A percentile compares a stretch with the other conserved stretches of the same genome.
Evolutionary conservation across 2,888 invertebrate species (phyloP).

Genomic region (Volucella inanis): DNA sequence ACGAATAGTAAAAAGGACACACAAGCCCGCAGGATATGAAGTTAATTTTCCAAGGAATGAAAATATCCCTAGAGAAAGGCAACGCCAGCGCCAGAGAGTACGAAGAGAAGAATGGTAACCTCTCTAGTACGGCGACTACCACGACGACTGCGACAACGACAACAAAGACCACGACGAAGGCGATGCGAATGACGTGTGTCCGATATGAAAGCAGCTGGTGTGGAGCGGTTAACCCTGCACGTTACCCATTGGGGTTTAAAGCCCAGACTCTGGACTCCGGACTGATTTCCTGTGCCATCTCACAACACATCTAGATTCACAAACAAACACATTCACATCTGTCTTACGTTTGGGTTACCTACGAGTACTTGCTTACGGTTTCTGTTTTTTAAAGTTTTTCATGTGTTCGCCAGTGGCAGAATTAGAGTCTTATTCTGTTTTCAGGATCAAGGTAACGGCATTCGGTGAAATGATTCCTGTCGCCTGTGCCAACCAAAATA

Average conservation of each 20-base stretch:
- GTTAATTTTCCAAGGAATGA: conserved; percentile 52
- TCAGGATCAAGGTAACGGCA: conserved; percentile 64
- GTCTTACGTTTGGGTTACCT: conserved; percentile 10
- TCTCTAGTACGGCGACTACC: conserved; percentile 3
- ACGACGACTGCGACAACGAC: too few relatives aligned
- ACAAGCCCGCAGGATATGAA: conserved; percentile 57
- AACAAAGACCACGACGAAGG: too few relatives aligned
- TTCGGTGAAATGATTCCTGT: conserved; percentile 63
- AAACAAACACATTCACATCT: conserved; percentile 3
- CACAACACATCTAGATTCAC: not conserved
- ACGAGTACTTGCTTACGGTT: not conserved
- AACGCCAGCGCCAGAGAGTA: conserved; percentile 2
- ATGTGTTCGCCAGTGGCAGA: conserved; percentile 50
- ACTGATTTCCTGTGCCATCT: too few relatives aligned
- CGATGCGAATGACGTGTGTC: conserved; percentile 23
- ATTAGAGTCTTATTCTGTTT: conserved; percentile 48
- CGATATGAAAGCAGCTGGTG: conserved; percentile 13
- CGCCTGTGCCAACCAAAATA: conserved; percentile 43
- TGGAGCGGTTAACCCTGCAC: conserved; percentile 10
- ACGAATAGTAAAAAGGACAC: conserved; percentile 48
- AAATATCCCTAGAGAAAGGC: conserved; percentile 44
- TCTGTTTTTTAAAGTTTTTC: conserved; percentile 32
- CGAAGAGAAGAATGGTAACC: conserved; percentile 16
- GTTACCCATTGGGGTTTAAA: not conserved
- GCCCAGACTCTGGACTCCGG: not conserved